These are phyloP conservation scores for Ammodytes marinus DNA, from an alignment of 2,113 vertebrate species.

Conservation along the genomic window DNA sequence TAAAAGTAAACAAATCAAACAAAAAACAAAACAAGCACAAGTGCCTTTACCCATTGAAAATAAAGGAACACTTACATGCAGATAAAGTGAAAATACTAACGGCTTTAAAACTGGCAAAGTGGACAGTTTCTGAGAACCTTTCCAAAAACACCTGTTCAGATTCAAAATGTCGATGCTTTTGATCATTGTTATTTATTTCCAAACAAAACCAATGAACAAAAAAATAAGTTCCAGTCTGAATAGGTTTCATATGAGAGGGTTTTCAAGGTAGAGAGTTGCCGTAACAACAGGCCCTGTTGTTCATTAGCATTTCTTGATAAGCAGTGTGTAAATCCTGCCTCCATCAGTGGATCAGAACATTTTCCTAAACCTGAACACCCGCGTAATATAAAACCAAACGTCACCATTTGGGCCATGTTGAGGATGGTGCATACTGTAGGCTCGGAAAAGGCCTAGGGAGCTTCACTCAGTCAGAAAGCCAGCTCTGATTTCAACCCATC, in stretches of 20 bases:
- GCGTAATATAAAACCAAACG: slow-evolving; percentile 10
- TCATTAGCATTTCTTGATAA: neutral
- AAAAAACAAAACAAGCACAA: slow-evolving; percentile 50
- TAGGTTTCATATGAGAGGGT: neutral
- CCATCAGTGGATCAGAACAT: neutral
- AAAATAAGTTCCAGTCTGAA: slow-evolving; percentile 11
- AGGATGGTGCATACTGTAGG: neutral
- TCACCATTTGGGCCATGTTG: neutral
- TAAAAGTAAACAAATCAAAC: slow-evolving; percentile 60
- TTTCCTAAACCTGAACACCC: neutral
- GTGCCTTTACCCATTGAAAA: slow-evolving; percentile 35
- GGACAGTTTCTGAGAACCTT: slow-evolving; percentile 13
- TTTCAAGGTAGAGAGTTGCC: slow-evolving; percentile 1
- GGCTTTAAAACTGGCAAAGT: slow-evolving; percentile 50
- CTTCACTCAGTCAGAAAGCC: neutral
- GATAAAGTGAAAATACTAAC: slow-evolving; percentile 53
- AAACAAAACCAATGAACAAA: slow-evolving; percentile 24
- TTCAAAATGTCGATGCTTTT: slow-evolving; percentile 7
- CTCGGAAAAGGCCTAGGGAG: neutral
- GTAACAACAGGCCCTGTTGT: neutral
- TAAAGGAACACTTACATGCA: slow-evolving; percentile 64
- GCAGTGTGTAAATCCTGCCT: slow-evolving; percentile 3
- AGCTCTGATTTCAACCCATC: neutral
- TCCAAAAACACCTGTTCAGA: neutral
- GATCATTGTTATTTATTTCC: slow-evolving; percentile 12